Conservation (phyloP, 1,140 invertebrate genomes). For the Metopolophium dirhodum region DNA sequence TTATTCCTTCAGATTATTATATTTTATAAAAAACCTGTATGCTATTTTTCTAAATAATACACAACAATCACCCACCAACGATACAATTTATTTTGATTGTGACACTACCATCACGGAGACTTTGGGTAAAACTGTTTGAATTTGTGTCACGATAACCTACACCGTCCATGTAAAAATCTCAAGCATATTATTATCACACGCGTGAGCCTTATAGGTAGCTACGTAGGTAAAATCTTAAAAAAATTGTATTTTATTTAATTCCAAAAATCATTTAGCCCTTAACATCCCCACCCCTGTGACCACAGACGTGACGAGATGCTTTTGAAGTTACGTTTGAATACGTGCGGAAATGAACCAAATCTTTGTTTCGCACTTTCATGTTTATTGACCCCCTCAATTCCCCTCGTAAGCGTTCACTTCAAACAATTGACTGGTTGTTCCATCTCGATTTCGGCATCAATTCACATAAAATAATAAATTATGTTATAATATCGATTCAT, state of each 20-base stretch:
- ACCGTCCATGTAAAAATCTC: background rate
- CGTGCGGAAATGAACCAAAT: background rate
- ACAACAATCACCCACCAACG: background rate
- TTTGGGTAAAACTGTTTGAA: background rate
- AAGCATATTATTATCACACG: background rate
- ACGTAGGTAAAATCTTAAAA: background rate
- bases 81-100: background rate
- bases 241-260: background rate
- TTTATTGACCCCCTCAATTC: background rate
- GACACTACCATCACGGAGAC: background rate
- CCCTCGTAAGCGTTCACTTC: background rate
- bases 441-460: background rate
- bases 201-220: no score
- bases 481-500: background rate
- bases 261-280: background rate
- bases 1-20: no score
- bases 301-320: background rate
- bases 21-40: background rate
- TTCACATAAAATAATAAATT: background rate
- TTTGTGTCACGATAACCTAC: background rate
- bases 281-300: accelerated
- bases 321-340: background rate
- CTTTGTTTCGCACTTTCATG: background rate
- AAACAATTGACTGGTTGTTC: background rate
- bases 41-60: background rate